phyloP scores from a whole-genome alignment of 2,113 vertebrate genomes.

The Hiodon tergisus region DNA sequence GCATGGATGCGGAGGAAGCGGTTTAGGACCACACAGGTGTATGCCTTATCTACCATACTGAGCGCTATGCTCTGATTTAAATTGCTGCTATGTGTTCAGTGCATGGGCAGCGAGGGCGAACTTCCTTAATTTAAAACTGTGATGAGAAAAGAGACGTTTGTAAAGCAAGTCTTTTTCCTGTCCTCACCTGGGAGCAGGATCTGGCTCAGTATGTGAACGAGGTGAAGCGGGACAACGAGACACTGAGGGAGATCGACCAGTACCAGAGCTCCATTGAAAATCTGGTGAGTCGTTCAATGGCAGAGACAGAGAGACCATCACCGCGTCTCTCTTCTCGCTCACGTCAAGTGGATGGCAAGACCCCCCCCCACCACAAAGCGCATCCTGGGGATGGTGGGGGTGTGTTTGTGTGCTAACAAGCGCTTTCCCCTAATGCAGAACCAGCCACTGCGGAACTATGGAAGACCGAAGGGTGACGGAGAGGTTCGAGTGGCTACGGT shows the following conservation, averaged over 20 bases:
- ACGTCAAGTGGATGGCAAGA: too few species aligned
- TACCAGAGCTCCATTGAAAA: conserved; percentile 94
- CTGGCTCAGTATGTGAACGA: conserved; percentile 94
- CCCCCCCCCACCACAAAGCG: too few species aligned
- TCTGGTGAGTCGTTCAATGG: conserved; percentile 62
- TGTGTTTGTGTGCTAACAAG: background rate
- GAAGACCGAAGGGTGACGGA: conserved; percentile 85
- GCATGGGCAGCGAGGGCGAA: too few species aligned
- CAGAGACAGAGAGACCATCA: background rate
- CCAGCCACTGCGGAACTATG: conserved; percentile 74
- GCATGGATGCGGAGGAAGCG: too few species aligned
- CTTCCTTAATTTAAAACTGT: background rate
- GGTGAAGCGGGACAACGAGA: conserved; percentile 93
- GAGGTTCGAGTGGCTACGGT: conserved; percentile 80
- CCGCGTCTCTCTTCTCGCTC: background rate
- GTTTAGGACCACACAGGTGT: too few species aligned
- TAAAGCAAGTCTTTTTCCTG: conserved; percentile 15
- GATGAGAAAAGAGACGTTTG: background rate
- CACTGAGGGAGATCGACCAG: conserved; percentile 85
- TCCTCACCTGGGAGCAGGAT: conserved; percentile 63
- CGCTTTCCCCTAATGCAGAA: conserved; percentile 60
- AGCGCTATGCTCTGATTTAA: too few species aligned
- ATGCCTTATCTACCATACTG: too few species aligned
- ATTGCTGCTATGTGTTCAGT: too few species aligned
- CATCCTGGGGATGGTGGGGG: too few species aligned